phyloP scores from a whole-genome alignment of 2,797 vertebrate species.

The Acropternis orthonyx region DNA sequence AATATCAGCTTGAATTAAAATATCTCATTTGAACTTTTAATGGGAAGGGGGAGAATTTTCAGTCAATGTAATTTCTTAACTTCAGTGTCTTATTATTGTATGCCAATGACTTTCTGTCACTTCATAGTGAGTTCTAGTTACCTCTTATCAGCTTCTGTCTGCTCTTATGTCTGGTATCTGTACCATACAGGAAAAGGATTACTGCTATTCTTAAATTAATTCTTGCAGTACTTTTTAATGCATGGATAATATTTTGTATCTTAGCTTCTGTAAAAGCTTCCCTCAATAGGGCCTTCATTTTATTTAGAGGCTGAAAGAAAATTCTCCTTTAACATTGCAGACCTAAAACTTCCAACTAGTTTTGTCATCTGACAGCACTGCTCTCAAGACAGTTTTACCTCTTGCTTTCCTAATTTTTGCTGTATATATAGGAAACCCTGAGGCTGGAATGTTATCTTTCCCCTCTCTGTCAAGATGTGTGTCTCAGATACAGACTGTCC shows the following conservation, averaged over 20 bases:
- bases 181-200: constrained; percentile 28
- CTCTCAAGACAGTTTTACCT: not conserved
- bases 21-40: not conserved
- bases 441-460: not conserved
- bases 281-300: not conserved
- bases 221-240: constrained; percentile 18
- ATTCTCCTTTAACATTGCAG: not conserved
- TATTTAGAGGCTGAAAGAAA: not conserved
- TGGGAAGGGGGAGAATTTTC: not conserved
- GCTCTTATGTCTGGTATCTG: constrained; percentile 21
- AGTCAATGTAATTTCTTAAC: not conserved
- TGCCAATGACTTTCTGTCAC: not conserved
- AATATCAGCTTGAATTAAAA: not conserved
- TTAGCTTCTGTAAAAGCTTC: constrained; percentile 31
- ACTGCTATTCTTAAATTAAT: constrained; percentile 46
- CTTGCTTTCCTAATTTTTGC: constrained; percentile 34
- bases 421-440: not conserved
- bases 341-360: not conserved
- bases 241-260: constrained; percentile 38
- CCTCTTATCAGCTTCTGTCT: constrained; percentile 4
- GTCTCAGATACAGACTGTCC: not conserved
- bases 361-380: not conserved
- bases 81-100: not conserved
- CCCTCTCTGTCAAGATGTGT: accelerated
- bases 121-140: constrained; percentile 27